Conservation (phyloP, 2,888 invertebrate species). For the Adineta ricciae region DNA sequence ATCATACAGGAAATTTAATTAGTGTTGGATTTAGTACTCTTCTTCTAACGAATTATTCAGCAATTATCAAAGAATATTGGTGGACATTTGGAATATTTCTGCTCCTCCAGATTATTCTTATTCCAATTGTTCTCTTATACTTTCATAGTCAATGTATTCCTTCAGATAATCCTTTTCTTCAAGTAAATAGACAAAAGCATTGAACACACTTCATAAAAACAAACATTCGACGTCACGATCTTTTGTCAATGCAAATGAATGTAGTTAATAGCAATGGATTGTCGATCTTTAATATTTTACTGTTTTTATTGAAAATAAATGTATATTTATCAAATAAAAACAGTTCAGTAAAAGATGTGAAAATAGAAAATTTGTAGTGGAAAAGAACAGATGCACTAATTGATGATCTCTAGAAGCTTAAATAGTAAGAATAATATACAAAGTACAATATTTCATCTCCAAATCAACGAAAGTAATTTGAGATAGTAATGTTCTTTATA, state of each 20-base stretch:
- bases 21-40: not conserved
- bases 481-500: not conserved
- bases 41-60: not conserved
- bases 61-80: not conserved
- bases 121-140: not conserved
- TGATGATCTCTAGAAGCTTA: too few relatives aligned
- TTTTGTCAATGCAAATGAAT: too few relatives aligned
- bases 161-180: conserved; percentile 15
- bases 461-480: not conserved
- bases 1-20: not conserved
- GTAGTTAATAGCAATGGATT: too few relatives aligned
- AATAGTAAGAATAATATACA: too few relatives aligned
- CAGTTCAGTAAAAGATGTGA: too few relatives aligned
- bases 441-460: too few relatives aligned
- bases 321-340: too few relatives aligned
- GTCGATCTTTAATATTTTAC: too few relatives aligned
- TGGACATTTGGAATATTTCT: not conserved
- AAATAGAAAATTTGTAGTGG: too few relatives aligned
- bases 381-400: too few relatives aligned
- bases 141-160: not conserved
- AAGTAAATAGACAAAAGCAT: not conserved
- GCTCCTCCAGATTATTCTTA: not conserved
- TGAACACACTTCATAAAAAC: not conserved
- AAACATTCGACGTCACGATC: too few relatives aligned
- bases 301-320: too few relatives aligned